Evolutionary conservation across 1,140 invertebrate species (phyloP), one percentile per base, ranked within the genome.

Genomic region (Zaprionus africanus): DNA sequence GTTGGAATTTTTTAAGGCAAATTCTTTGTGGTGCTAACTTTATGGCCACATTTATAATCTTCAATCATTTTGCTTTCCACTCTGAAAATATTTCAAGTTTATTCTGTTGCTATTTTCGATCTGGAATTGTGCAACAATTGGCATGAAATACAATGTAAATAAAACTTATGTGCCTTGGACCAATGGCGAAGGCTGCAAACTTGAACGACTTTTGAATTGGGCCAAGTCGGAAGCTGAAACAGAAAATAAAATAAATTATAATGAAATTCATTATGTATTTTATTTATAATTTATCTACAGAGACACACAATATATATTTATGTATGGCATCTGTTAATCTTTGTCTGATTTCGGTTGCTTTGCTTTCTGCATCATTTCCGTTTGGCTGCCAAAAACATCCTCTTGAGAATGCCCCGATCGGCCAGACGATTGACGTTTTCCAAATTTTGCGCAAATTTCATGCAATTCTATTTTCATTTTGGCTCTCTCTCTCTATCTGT

Each of bases 111-210:
- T 51, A 53, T 75, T 63, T 64, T 62, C 15, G 56, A 60, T 59
- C 46, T 63, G 71, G 59, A 79, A 77, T 88, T 88, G 85, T 64
- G 85, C 82, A 90, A 90, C 49, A 90, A 75, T 90, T 90, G 85
- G 85, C 81, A 51, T 63, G 57, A 85, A 75, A 67, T 73, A 58
- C 43, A 66, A 80, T 82, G 58, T 75, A 72, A 83, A 82, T 72
- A 67, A 53, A 64, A 68, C 38, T 60, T 56, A 74, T 54, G 58
- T 15, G 17, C 24, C 38, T 12, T 49, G 7, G 69, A 63, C 81
- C 78, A 60, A 61, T 71, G 82, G 54, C 70, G 79, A 90, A 88
- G 84, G 84, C 46, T 76, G 72, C 72, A 88, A 84, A 82, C 85
- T 90, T 90, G 85, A 90, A 82, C 72, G 57, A 79, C 53, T 78